Percentiles rank a stretch among this genome's conserved stretches.
These are phyloP conservation scores for Macroglossus sobrinus DNA, from an alignment of 2,113 vertebrate genomes.

Conservation along the genomic window DNA sequence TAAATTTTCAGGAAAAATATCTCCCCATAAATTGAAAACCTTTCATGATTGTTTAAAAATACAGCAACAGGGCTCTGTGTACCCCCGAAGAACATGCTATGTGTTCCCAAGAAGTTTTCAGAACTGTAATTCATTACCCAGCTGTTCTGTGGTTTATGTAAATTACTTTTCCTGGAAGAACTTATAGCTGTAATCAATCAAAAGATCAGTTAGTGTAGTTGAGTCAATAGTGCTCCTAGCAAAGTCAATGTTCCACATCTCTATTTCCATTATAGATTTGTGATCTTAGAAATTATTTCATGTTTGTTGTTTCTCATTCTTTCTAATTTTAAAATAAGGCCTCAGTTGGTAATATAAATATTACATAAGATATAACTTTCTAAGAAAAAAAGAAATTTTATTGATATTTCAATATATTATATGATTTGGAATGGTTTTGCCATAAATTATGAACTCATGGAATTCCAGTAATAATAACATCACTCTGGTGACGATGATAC, in stretches of 20 bases:
- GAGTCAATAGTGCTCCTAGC: not conserved
- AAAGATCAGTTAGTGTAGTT: not conserved
- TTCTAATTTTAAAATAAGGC: not conserved
- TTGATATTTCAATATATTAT: not conserved
- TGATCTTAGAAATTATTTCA: not conserved
- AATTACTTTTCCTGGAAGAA: constrained; percentile 41
- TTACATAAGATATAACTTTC: not conserved
- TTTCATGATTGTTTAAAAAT: constrained; percentile 30
- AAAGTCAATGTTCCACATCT: not conserved
- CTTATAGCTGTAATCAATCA: not conserved
- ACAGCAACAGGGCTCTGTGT: not conserved
- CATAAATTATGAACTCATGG: not conserved
- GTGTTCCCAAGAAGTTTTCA: constrained; percentile 41
- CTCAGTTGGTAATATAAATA: not conserved
- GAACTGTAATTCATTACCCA: constrained; percentile 37
- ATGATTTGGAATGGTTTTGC: not conserved
- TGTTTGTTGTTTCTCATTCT: not conserved
- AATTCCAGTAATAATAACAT: not conserved
- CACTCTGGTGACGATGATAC: not conserved
- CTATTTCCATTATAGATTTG: not conserved
- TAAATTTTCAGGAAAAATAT: not conserved
- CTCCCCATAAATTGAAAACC: not conserved
- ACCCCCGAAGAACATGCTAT: not conserved
- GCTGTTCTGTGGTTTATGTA: constrained; percentile 35
- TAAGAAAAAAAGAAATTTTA: not conserved